A percentile compares a stretch with the other conserved stretches of the same genome.
phyloP scores from a whole-genome alignment of 2,797 vertebrate genomes.

The Megaceryle alcyon region DNA sequence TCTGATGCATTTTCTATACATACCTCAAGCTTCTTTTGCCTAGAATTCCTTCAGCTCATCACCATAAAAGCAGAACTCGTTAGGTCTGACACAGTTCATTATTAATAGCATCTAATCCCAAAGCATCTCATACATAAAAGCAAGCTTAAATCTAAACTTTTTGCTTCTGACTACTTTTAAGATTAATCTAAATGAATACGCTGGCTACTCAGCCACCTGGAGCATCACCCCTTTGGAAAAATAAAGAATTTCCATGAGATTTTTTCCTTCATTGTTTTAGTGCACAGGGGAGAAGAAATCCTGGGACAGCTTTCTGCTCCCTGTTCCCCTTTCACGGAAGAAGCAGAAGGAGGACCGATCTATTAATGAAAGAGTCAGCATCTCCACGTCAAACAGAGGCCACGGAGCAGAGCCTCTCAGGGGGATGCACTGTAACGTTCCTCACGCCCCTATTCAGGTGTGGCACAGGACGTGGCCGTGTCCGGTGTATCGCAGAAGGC shows the following conservation, averaged over 20 bases:
- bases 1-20: not conserved
- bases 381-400: not conserved
- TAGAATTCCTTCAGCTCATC: not conserved
- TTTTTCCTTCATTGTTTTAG: not conserved
- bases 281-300: not conserved
- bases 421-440: too few species aligned
- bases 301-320: not conserved
- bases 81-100: not conserved
- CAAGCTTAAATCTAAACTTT: not conserved
- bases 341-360: not conserved
- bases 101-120: not conserved
- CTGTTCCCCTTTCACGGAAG: not conserved
- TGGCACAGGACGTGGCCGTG: not conserved
- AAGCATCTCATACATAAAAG: not conserved
- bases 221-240: not conserved
- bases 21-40: not conserved
- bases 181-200: not conserved
- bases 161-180: not conserved
- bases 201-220: not conserved
- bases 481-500: not conserved
- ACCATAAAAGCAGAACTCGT: not conserved
- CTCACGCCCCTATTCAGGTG: rapidly evolving
- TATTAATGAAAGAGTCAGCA: not conserved
- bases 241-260: not conserved
- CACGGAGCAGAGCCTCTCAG: not conserved